Evolutionary conservation across 2,797 vertebrate genomes (phyloP).

Genomic region (Sebastes hopkinsi): DNA sequence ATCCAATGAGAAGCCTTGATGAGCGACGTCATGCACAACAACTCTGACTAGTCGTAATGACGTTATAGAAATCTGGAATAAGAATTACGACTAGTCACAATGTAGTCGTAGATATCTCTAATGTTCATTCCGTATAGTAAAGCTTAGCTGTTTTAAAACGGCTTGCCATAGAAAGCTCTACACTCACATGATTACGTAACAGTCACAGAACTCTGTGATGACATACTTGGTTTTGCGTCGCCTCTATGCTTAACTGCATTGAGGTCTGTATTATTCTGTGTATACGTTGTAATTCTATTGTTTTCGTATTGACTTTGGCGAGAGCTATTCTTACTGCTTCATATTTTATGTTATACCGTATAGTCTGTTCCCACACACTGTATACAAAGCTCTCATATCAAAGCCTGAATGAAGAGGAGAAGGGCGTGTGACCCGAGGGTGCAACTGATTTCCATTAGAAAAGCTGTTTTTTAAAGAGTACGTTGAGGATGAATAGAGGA

Average conservation of each 20-base stretch:
- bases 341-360: background rate
- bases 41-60: no score
- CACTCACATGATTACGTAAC: background rate
- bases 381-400: conserved; percentile 1
- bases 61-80: no score
- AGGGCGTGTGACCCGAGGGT: conserved; percentile 28
- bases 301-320: background rate
- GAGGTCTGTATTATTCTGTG: background rate
- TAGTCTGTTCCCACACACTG: background rate
- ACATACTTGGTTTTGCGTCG: conserved; percentile 43
- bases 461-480: conserved; percentile 49
- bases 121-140: no score
- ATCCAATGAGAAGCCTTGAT: no score
- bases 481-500: conserved; percentile 23
- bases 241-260: background rate
- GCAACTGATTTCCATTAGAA: conserved; percentile 75
- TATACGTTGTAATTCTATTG: background rate
- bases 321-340: background rate
- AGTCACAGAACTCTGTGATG: conserved; percentile 17
- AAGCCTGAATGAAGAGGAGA: conserved; percentile 18
- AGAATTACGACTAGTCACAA: no score
- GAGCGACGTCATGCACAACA: no score
- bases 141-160: no score
- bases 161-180: no score
- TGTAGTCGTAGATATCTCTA: no score